phyloP scores from a whole-genome alignment of 2,797 vertebrate genomes.

The Decapterus maruadsi region DNA sequence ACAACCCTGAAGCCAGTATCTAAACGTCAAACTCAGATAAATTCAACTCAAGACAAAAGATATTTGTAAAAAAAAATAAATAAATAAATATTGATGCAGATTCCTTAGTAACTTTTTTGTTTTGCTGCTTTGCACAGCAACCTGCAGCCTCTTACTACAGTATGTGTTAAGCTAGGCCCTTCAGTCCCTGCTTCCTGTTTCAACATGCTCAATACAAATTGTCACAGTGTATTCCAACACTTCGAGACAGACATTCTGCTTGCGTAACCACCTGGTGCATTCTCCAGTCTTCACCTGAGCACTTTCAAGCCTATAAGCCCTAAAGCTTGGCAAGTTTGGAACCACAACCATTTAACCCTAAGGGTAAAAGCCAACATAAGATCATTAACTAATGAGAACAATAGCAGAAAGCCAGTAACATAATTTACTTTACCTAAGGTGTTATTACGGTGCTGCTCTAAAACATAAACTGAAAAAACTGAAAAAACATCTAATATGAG shows the following conservation, averaged over 20 bases:
- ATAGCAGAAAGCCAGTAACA: not conserved
- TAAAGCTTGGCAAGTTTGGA: constrained; percentile 26
- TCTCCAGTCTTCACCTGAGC: constrained; percentile 33
- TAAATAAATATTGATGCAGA: too few relatives aligned
- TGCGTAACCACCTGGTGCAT: constrained; percentile 14
- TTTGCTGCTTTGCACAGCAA: too few relatives aligned
- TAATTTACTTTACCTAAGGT: not conserved
- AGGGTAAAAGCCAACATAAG: not conserved
- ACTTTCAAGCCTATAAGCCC: not conserved
- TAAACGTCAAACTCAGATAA: not conserved
- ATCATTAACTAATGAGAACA: too few relatives aligned
- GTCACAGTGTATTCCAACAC: not conserved
- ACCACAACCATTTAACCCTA: not conserved
- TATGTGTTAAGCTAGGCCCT: too few relatives aligned
- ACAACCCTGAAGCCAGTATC: not conserved
- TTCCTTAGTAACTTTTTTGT: too few relatives aligned
- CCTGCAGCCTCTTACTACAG: too few relatives aligned
- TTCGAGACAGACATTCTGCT: not conserved
- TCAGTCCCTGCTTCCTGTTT: too few relatives aligned
- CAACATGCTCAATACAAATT: too few relatives aligned
- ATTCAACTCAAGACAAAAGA: too few relatives aligned
- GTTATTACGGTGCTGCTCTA: not conserved
- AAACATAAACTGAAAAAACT: not conserved
- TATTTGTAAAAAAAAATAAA: too few relatives aligned
- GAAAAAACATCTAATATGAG: not conserved